phyloP scores from a whole-genome alignment of 2,113 vertebrate genomes.

The Camarhynchus parvulus region DNA sequence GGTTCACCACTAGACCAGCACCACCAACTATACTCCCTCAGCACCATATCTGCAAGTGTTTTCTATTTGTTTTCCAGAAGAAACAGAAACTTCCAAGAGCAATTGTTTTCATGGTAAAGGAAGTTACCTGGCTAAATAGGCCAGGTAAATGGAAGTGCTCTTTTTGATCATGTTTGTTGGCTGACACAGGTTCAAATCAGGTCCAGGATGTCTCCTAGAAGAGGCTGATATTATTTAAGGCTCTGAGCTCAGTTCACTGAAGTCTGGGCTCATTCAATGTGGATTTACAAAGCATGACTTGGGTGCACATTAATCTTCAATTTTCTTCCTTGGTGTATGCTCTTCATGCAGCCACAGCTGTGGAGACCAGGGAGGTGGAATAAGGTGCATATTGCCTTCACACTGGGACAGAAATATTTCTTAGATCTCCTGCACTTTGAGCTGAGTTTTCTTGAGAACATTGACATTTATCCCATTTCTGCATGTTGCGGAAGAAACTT shows the following conservation, averaged over 20 bases:
- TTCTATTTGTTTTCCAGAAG: neutral
- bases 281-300: neutral
- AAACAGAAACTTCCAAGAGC: neutral
- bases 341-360: neutral
- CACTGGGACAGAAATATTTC: neutral
- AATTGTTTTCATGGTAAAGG: neutral
- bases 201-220: neutral
- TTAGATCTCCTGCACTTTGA: neutral
- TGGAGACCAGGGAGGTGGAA: neutral
- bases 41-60: neutral
- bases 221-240: neutral
- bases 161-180: neutral
- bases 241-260: neutral
- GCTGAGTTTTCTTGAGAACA: neutral
- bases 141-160: neutral
- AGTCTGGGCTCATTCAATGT: neutral
- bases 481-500: fast-evolving
- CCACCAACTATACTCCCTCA: neutral
- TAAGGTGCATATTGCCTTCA: neutral
- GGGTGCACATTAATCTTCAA: neutral
- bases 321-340: neutral
- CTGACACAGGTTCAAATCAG: neutral
- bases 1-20: neutral
- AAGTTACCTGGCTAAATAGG: neutral
- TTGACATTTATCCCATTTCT: neutral